Conservation (phyloP, 2,888 invertebrate genomes). For the Thereva nobilitata region DNA sequence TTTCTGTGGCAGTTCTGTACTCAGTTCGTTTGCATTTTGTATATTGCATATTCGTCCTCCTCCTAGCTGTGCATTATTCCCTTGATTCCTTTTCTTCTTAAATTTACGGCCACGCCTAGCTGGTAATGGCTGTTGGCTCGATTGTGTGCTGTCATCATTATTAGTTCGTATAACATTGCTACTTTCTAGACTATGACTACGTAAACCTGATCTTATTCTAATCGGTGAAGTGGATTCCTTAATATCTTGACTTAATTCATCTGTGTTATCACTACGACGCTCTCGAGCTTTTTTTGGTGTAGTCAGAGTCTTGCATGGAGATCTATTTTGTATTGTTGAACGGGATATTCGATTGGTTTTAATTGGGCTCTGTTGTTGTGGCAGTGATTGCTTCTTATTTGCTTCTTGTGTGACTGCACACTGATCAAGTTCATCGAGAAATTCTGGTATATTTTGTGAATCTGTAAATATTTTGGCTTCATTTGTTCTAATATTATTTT, state of each 20-base stretch:
- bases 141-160: constrained; percentile 30
- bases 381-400: constrained; percentile 27
- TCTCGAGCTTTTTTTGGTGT: constrained; percentile 42
- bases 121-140: constrained; percentile 13
- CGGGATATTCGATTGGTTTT: constrained; percentile 33
- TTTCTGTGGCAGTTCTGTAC: constrained; percentile 2
- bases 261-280: constrained; percentile 39
- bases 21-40: constrained; percentile 2
- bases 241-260: constrained; percentile 28
- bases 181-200: constrained; percentile 45
- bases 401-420: constrained; percentile 18
- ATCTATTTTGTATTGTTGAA: constrained; percentile 11
- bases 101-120: constrained; percentile 8
- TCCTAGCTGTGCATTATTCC: not conserved
- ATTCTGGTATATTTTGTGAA: constrained; percentile 34
- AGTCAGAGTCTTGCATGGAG: constrained; percentile 32
- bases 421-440: constrained; percentile 29
- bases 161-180: constrained; percentile 19
- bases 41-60: not conserved
- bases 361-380: constrained; percentile 24
- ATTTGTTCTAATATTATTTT: constrained; percentile 34
- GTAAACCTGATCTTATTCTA: constrained; percentile 41
- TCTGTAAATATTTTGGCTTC: constrained; percentile 39
- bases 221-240: constrained; percentile 38
- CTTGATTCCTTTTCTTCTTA: constrained; percentile 15